These are phyloP conservation scores for Phymatocera aterrima DNA, from an alignment of 2,888 invertebrate genomes.

Conservation along the genomic window DNA sequence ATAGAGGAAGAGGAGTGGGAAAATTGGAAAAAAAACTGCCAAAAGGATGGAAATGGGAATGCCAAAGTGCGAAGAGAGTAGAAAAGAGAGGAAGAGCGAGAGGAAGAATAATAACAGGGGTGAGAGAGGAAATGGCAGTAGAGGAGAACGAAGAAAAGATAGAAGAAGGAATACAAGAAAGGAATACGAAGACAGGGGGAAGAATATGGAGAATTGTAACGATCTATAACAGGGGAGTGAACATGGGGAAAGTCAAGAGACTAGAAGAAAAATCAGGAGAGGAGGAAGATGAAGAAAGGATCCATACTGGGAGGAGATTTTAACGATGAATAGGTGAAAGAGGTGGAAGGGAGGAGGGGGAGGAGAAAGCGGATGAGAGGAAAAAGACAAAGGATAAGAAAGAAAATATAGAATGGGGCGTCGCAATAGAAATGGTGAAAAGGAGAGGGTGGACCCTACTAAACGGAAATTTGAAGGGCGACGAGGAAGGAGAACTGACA, in stretches of 20 bases:
- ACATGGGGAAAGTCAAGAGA: not conserved
- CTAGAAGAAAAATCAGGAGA: not conserved
- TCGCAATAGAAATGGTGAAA: not conserved
- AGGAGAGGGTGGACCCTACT: constrained; percentile 28
- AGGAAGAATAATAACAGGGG: constrained; percentile 23
- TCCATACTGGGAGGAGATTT: constrained; percentile 23
- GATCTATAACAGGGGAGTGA: not conserved
- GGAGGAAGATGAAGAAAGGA: not conserved
- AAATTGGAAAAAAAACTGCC: not conserved
- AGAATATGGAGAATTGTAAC: not conserved
- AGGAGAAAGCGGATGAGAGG: not conserved
- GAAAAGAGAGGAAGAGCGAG: constrained; percentile 31
- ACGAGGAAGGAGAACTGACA: too few species aligned
- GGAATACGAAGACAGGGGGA: not conserved
- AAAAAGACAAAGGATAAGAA: not conserved
- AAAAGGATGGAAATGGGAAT: not conserved
- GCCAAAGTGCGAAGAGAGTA: not conserved
- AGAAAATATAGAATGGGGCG: not conserved
- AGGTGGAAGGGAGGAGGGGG: not conserved
- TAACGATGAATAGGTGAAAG: not conserved
- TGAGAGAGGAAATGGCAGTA: constrained; percentile 2
- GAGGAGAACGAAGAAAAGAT: not conserved
- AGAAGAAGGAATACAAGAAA: constrained; percentile 14
- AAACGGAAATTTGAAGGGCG: too few species aligned
- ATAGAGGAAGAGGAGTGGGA: not conserved